phyloP scores from a whole-genome alignment of 2,797 vertebrate genomes.

The Poeciliopsis turneri region DNA sequence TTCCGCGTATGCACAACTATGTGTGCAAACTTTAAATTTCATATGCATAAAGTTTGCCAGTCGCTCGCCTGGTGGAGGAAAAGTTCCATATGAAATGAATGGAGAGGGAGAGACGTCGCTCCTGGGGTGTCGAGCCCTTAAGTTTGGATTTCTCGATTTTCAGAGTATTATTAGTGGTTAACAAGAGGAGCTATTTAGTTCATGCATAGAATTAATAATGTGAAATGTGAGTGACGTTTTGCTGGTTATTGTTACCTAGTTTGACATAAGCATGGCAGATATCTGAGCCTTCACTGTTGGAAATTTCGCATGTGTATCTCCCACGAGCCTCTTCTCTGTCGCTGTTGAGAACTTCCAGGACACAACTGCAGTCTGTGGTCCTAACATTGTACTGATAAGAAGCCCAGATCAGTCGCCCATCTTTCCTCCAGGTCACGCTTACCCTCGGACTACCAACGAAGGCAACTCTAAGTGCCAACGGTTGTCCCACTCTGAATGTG shows the following conservation, averaged over 20 bases:
- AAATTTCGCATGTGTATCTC: constrained; percentile 76
- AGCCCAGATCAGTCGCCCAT: constrained; percentile 80
- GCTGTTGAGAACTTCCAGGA: constrained; percentile 81
- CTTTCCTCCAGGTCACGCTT: constrained; percentile 88
- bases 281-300: constrained; percentile 81
- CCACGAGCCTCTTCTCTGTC: constrained; percentile 83
- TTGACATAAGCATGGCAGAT: constrained; percentile 54
- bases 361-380: constrained; percentile 84
- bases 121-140: too few relatives aligned
- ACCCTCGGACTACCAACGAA: constrained; percentile 85
- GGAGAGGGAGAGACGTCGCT: too few relatives aligned
- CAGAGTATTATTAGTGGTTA: constrained; percentile 13
- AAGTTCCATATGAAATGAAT: too few relatives aligned
- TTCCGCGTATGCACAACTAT: too few relatives aligned
- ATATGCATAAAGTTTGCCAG: too few relatives aligned
- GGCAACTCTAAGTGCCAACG: constrained; percentile 85
- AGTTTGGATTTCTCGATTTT: not conserved
- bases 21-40: too few relatives aligned
- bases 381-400: constrained; percentile 74
- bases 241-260: constrained; percentile 47
- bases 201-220: constrained; percentile 25
- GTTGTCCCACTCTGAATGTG: constrained; percentile 82
- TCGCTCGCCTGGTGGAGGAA: too few relatives aligned
- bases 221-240: not conserved
- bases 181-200: not conserved